Percentiles rank a stretch among this genome's conserved stretches.
Conservation (phyloP, 2,888 invertebrate species). For the Zaprionus bogoriensis region DNA sequence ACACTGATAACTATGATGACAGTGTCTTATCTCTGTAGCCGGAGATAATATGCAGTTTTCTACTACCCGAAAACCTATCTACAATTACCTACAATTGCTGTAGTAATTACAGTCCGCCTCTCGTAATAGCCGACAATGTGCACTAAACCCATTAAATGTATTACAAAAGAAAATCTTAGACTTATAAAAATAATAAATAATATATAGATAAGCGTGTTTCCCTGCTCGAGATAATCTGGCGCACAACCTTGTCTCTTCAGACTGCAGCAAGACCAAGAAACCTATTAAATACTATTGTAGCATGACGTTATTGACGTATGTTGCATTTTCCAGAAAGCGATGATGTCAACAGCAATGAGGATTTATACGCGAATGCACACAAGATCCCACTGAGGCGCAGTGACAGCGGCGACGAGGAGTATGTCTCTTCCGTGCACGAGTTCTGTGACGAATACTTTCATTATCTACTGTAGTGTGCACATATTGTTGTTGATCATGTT, state of each 20-base stretch:
- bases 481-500: background rate
- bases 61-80: background rate
- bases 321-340: conserved; percentile 44
- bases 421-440: conserved; percentile 66
- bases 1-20: background rate
- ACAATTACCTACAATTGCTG: background rate
- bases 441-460: conserved; percentile 80
- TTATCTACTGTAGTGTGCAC: conserved; percentile 59
- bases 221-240: too few relatives aligned
- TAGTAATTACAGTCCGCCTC: background rate
- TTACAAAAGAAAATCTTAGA: too few relatives aligned
- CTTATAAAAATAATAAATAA: too few relatives aligned
- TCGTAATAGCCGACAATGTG: too few relatives aligned
- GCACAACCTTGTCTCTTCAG: background rate
- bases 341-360: conserved; percentile 78
- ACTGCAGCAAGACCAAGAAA: background rate
- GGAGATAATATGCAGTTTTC: background rate
- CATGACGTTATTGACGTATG: conserved; percentile 3
- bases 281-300: background rate
- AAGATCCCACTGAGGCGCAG: conserved; percentile 74
- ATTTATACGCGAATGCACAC: conserved; percentile 81
- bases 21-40: conserved; percentile 21
- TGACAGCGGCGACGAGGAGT: conserved; percentile 79
- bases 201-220: too few relatives aligned
- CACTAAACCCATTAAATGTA: too few relatives aligned